Conservation (phyloP, 2,797 vertebrate species). For the Odontamblyopus lacepedii region DNA sequence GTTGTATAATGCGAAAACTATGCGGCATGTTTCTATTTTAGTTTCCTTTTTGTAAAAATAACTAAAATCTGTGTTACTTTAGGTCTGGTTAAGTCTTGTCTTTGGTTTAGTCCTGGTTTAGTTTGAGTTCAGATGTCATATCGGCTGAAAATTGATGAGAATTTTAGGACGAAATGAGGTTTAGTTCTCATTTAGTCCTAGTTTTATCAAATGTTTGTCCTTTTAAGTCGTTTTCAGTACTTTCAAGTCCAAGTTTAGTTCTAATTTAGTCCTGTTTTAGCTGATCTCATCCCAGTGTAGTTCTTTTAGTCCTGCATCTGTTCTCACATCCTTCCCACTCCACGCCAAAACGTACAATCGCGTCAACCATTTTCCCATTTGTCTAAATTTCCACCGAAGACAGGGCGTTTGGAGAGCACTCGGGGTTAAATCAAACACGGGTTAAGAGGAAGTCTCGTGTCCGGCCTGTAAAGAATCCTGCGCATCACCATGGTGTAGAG, state of each 20-base stretch:
- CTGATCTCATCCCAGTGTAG: too few species aligned
- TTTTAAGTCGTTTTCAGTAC: too few species aligned
- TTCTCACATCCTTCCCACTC: constrained; percentile 9
- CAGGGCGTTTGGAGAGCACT: constrained; percentile 36
- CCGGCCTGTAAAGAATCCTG: constrained; percentile 23
- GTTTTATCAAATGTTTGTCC: too few species aligned
- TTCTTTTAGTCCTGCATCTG: neutral
- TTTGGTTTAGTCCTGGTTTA: neutral
- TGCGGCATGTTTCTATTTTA: too few species aligned
- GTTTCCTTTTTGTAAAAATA: too few species aligned
- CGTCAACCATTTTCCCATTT: constrained; percentile 55
- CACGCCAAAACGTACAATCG: constrained; percentile 45
- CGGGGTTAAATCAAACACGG: constrained; percentile 44
- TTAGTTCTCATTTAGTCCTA: neutral
- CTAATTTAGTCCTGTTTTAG: too few species aligned
- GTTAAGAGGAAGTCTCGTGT: constrained; percentile 27
- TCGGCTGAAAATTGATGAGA: too few species aligned
- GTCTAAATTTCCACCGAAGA: constrained; percentile 32
- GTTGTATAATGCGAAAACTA: too few species aligned
- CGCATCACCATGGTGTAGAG: constrained; percentile 56
- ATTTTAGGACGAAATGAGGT: too few species aligned
- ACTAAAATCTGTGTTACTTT: neutral
- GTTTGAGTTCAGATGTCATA: too few species aligned
- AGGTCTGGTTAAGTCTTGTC: neutral
- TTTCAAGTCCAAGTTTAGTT: neutral